These are phyloP conservation scores for Rugalucina vietnamica DNA, from an alignment of 2,888 invertebrate genomes.

Conservation along the genomic window DNA sequence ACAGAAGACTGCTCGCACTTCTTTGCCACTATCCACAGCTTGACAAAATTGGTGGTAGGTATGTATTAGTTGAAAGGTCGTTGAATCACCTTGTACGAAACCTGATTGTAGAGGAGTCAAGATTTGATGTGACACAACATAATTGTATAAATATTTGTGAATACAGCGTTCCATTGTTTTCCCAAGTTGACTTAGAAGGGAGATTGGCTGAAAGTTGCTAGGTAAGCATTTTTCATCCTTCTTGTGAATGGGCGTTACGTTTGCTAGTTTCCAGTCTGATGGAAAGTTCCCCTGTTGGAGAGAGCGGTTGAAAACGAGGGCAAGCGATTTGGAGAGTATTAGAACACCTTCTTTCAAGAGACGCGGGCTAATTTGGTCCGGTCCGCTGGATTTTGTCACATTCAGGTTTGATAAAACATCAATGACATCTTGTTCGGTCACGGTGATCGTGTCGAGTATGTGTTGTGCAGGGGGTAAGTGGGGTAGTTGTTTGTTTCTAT, in stretches of 20 bases:
- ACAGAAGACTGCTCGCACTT: not conserved
- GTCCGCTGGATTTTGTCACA: not conserved
- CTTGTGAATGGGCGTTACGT: conserved; percentile 27
- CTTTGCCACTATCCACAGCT: not conserved
- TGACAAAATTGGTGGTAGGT: not conserved
- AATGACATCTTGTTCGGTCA: not conserved
- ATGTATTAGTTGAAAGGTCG: not conserved
- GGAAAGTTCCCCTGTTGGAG: not conserved
- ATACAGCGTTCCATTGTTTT: conserved; percentile 32
- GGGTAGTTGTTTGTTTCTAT: not conserved
- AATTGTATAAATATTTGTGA: conserved; percentile 17
- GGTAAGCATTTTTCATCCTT: not conserved
- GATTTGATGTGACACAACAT: not conserved
- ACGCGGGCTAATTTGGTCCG: not conserved
- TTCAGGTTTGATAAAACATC: not conserved
- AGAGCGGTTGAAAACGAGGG: not conserved
- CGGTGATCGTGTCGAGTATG: not conserved
- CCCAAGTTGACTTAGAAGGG: conserved; percentile 1
- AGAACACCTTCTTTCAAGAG: not conserved
- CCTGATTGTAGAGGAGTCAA: not conserved
- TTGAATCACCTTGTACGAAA: not conserved
- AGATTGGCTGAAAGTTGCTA: conserved; percentile 17
- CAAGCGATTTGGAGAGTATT: not conserved
- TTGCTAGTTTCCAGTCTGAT: conserved; percentile 15
- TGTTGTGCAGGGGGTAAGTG: not conserved